Conservation (phyloP, 2,113 vertebrate genomes). For the Thalassarche chlororhynchos region DNA sequence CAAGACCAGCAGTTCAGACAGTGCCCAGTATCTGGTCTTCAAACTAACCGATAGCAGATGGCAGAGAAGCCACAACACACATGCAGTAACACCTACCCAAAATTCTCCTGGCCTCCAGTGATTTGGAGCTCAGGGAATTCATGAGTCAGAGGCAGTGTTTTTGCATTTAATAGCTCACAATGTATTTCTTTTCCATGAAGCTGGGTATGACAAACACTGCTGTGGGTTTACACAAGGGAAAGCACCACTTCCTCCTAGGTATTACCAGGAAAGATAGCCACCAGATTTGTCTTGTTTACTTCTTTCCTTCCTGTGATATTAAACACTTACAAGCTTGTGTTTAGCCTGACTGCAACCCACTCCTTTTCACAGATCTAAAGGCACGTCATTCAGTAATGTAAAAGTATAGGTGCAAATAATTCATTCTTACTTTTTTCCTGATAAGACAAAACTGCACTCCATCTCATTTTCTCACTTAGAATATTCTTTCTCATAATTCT, state of each 20-base stretch:
- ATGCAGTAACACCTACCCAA: neutral
- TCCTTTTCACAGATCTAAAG: neutral
- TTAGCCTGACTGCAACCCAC: neutral
- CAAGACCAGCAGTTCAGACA: neutral
- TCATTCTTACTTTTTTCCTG: neutral
- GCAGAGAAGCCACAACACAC: neutral
- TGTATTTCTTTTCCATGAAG: neutral
- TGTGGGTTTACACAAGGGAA: neutral
- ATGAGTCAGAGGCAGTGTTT: neutral
- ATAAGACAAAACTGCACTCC: neutral
- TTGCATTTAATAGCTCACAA: neutral
- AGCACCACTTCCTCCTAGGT: neutral
- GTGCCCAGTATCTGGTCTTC: neutral
- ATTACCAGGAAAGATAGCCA: neutral
- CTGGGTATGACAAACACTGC: neutral
- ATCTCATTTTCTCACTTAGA: neutral
- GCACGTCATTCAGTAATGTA: neutral
- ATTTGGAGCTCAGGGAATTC: neutral
- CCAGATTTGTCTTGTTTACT: neutral
- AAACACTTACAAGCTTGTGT: neutral
- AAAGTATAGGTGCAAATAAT: neutral
- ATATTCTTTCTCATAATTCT: neutral
- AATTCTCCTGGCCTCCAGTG: neutral
- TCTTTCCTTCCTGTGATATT: neutral
- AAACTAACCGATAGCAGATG: neutral